Evolutionary conservation across 2,888 invertebrate species (phyloP), one percentile per base, ranked within the genome.

Genomic region (Eurytoma californica): DNA sequence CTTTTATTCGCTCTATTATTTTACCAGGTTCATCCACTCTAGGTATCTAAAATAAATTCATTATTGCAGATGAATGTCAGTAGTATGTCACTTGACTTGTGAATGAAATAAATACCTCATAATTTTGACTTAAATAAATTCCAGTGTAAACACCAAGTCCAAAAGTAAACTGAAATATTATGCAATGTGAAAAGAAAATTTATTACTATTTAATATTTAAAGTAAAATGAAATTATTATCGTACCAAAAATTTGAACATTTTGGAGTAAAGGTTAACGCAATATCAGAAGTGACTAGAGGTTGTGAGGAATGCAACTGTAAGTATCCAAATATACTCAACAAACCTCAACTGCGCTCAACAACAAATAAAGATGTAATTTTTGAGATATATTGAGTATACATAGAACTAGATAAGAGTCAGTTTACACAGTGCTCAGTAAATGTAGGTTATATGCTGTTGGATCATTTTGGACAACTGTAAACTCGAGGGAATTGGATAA

Each of bases 21-120:
- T 93, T 94, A 80, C 91, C 90, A 3, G 97, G 97, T 84, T 97
- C 95, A 90, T 97, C 97, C 5, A 97, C 95, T 88, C 94, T 93
- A 9, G 97, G 96, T 82, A 97, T 92, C 96, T 97, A 91, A 77
- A 92, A 91, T 82, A 82, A 72, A 57, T 51, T 13, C 16, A 70
- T 60, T 20, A 2, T 67, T 51, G 9, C 13, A 24, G 53, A 55
- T 28, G 20, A 55, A 24, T 49, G 0, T 13, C 49, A 47, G 60
- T 61, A 53, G 13, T 12, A 51, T 18, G 28, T 4, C 14, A 58
- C 16, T 39, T 20, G n/a, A 69, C 14, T 9, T 30, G n/a, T 13
- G 7, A 12, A 39, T 28, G n/a, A 57, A 39, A 20, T 30, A n/a
- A 13, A 61, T 92, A 95, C 95, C 92, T 95, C 92, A 91, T 95